Evolutionary conservation across 2,888 invertebrate genomes (phyloP).

Genomic region (Stenodera caucasica): DNA sequence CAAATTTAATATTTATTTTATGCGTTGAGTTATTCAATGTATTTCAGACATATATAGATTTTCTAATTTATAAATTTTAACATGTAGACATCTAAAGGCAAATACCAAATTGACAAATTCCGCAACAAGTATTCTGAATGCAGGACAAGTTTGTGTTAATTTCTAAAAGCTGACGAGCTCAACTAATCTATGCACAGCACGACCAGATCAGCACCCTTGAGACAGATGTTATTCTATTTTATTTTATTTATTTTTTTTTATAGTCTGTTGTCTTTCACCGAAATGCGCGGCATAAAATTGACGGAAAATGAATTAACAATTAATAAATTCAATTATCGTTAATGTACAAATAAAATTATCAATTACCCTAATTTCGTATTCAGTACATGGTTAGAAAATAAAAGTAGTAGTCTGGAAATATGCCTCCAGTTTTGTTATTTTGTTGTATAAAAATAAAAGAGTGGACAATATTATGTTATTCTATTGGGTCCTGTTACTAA

Average conservation of each 20-base stretch:
- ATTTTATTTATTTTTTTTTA: too few species aligned
- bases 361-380: constrained; percentile 42
- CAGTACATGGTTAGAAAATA: constrained; percentile 34
- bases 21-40: too few species aligned
- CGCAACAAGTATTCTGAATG: constrained; percentile 41
- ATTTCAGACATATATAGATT: too few species aligned
- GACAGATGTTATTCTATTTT: constrained; percentile 19
- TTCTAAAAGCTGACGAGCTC: constrained; percentile 38
- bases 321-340: constrained; percentile 50
- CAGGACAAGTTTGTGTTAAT: constrained; percentile 40
- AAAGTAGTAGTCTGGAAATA: constrained; percentile 40
- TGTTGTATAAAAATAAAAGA: constrained; percentile 42
- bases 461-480: constrained; percentile 41
- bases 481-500: constrained; percentile 35
- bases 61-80: constrained; percentile 11
- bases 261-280: constrained; percentile 23
- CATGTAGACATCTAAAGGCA: background rate
- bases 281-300: constrained; percentile 32
- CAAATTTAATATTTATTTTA: constrained; percentile 16
- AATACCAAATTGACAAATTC: constrained; percentile 17
- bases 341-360: constrained; percentile 50
- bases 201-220: constrained; percentile 33
- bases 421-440: constrained; percentile 36
- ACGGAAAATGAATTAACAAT: constrained; percentile 46
- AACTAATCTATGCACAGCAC: constrained; percentile 37